A percentile compares a stretch with the other conserved stretches of the same genome.
phyloP scores from a whole-genome alignment of 1,140 invertebrate genomes.

The Ctenoplectra terminalis region DNA sequence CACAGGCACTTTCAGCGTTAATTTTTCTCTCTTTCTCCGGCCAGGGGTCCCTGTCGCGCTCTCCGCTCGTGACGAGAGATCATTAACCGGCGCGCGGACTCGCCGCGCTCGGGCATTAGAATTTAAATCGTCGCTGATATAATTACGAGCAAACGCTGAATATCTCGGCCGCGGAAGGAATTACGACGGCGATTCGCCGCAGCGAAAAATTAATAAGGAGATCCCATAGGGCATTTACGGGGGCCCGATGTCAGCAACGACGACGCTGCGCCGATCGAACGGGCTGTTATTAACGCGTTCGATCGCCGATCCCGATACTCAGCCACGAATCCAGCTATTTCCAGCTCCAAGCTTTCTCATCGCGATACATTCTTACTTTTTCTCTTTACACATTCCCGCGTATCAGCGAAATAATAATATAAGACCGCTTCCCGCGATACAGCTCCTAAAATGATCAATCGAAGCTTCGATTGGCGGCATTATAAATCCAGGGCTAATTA shows the following conservation, averaged over 20 bases:
- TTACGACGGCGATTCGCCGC: constrained; percentile 30
- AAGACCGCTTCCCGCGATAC: not conserved
- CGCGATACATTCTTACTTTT: no score
- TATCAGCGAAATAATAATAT: not conserved
- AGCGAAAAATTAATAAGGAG: constrained; percentile 44
- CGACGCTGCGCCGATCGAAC: no score
- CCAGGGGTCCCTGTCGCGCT: not conserved
- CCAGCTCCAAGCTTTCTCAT: no score
- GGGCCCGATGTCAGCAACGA: no score
- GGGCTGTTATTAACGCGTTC: not conserved
- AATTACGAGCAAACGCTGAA: constrained; percentile 59
- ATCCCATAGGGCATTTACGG: not conserved
- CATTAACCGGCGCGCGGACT: constrained; percentile 63
- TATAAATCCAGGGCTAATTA: constrained; percentile 48
- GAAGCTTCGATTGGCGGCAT: not conserved
- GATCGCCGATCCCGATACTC: not conserved
- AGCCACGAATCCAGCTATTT: not conserved
- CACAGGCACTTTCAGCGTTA: constrained; percentile 57
- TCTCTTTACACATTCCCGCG: not conserved
- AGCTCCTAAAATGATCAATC: constrained; percentile 44
- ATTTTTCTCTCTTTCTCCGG: constrained; percentile 58
- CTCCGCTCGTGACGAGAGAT: constrained; percentile 55
- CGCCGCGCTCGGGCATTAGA: constrained; percentile 56
- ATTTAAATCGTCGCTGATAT: constrained; percentile 69
- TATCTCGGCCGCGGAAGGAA: constrained; percentile 42